Conservation (phyloP, 2,888 invertebrate genomes). For the Platycnemis pennipes region DNA sequence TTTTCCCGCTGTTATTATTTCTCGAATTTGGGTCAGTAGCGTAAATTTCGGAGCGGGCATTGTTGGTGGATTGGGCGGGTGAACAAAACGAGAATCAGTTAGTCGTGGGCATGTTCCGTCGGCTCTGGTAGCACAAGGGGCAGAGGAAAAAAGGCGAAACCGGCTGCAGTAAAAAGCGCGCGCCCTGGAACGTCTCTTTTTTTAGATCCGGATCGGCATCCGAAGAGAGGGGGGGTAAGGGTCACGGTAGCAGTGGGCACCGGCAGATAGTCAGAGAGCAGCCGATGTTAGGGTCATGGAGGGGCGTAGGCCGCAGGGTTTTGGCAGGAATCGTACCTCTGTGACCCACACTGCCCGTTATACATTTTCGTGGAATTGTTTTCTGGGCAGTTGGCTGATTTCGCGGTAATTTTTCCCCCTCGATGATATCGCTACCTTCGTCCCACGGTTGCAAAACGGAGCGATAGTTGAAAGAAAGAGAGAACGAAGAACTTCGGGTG, state of each 20-base stretch:
- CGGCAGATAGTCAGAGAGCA: not conserved
- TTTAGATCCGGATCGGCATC: conserved; percentile 3
- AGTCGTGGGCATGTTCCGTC: conserved; percentile 53
- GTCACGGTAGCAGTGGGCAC: not conserved
- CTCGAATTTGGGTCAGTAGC: conserved; percentile 57
- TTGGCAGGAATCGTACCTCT: conserved; percentile 41
- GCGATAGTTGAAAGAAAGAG: not conserved
- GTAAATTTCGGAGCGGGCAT: conserved; percentile 56
- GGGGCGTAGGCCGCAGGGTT: not conserved
- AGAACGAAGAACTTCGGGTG: not conserved
- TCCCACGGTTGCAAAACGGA: not conserved
- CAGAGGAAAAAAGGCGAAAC: not conserved
- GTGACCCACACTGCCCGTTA: not conserved
- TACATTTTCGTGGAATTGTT: conserved; percentile 34
- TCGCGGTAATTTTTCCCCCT: conserved; percentile 25
- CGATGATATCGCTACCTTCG: not conserved
- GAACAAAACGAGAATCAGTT: conserved; percentile 56
- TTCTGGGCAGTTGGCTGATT: conserved; percentile 40
- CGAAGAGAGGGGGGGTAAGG: not conserved
- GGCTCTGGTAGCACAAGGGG: conserved; percentile 47
- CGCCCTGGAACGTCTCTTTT: not conserved
- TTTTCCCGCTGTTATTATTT: conserved; percentile 30
- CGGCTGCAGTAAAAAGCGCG: not conserved
- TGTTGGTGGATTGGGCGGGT: conserved; percentile 37
- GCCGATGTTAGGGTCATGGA: not conserved